A percentile compares a stretch with the other conserved stretches of the same genome.
These are phyloP conservation scores for Pachycephus smyrnensis DNA, from an alignment of 2,888 invertebrate genomes.

Conservation along the genomic window DNA sequence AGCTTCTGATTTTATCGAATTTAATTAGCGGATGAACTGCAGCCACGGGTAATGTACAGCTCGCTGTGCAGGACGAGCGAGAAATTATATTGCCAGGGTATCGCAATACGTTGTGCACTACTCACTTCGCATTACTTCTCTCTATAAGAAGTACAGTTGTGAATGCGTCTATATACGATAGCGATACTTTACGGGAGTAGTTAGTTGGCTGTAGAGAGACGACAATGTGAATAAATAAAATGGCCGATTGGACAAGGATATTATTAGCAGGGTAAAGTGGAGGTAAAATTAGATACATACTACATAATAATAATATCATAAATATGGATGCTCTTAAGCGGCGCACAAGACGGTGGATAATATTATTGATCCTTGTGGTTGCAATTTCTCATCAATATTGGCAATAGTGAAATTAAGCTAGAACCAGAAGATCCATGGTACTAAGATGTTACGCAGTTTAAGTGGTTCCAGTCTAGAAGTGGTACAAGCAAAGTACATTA, in stretches of 20 bases:
- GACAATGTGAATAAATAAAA: not conserved
- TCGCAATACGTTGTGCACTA: not conserved
- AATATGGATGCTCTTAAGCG: not conserved
- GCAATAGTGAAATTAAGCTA: not conserved
- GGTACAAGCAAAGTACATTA: constrained; percentile 50
- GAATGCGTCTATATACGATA: not conserved
- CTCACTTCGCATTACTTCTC: not conserved
- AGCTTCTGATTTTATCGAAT: constrained; percentile 52
- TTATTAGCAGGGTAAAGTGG: not conserved
- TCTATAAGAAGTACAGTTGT: not conserved
- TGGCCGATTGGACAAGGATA: not conserved
- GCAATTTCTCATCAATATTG: not conserved
- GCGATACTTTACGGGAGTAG: not conserved
- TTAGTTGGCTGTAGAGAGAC: not conserved
- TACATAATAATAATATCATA: not conserved
- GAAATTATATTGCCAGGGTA: not conserved
- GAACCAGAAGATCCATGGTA: not conserved
- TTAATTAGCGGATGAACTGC: constrained; percentile 53
- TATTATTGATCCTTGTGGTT: not conserved
- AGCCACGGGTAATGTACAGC: constrained; percentile 20
- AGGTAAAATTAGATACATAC: not conserved
- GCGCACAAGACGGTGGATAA: not conserved
- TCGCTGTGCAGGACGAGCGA: not conserved
- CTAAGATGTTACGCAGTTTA: not conserved
- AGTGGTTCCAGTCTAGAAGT: not conserved